Evolutionary conservation across 2,113 vertebrate species (phyloP).

Genomic region (Jaculus jaculus): DNA sequence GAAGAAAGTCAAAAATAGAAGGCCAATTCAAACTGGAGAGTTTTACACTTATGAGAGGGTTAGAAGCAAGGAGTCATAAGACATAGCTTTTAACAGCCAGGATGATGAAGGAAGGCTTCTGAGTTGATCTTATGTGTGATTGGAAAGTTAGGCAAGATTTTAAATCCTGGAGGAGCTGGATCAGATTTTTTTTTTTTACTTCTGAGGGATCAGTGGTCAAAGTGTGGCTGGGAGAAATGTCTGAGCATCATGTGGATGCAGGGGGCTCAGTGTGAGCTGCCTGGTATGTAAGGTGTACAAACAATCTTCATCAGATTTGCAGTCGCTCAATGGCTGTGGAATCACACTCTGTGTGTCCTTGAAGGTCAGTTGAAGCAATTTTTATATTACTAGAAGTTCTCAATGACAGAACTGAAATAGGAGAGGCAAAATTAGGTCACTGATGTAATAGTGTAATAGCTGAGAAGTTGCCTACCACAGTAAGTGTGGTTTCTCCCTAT

Average conservation of each 20-base stretch:
- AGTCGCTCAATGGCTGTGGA: not conserved
- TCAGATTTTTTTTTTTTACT: conserved; percentile 34
- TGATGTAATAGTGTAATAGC: not conserved
- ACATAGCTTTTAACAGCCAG: not conserved
- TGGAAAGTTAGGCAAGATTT: not conserved
- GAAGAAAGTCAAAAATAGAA: not conserved
- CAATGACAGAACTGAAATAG: not conserved
- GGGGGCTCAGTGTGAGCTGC: not conserved
- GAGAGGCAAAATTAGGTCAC: not conserved
- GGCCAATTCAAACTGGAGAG: not conserved
- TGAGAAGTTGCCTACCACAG: not conserved
- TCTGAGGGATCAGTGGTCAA: not conserved
- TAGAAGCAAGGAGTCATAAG: not conserved
- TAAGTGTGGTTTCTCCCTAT: not conserved
- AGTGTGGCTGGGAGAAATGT: conserved; percentile 8
- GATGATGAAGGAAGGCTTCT: not conserved
- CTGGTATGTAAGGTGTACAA: not conserved
- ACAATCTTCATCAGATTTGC: not conserved
- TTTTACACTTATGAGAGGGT: not conserved
- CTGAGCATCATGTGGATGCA: not conserved
- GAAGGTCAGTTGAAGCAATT: not conserved
- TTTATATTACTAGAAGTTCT: not conserved
- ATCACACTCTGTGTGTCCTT: not conserved
- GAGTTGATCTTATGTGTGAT: not conserved
- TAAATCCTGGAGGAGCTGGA: conserved; percentile 9